phyloP scores from a whole-genome alignment of 1,140 invertebrate genomes.

The Littorina saxatilis region DNA sequence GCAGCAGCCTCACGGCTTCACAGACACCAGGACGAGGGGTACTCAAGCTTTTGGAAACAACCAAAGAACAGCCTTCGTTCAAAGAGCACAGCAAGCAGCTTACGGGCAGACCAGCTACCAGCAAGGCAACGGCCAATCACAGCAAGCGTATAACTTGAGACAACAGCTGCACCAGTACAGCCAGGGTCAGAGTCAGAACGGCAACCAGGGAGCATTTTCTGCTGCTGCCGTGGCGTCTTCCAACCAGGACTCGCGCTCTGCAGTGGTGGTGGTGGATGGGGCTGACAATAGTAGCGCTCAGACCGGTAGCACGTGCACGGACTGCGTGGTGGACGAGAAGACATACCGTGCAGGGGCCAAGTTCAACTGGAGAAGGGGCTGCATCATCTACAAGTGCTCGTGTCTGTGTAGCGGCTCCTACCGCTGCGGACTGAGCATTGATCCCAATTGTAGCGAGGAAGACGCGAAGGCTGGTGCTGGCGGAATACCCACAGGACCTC shows the following conservation, averaged over 20 bases:
- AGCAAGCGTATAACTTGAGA: background rate
- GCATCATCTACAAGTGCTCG: slow-evolving; percentile 51
- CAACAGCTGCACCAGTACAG: background rate
- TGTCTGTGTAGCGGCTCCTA: slow-evolving; percentile 53
- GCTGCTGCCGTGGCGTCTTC: background rate
- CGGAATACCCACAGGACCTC: slow-evolving; percentile 8
- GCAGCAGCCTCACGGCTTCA: no score
- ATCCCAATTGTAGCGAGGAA: slow-evolving; percentile 34
- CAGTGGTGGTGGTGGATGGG: slow-evolving; percentile 6
- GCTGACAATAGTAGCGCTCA: background rate
- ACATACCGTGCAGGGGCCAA: slow-evolving; percentile 40
- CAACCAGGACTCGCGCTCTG: background rate
- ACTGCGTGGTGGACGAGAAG: slow-evolving; percentile 42
- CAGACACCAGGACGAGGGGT: no score
- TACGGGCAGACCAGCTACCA: background rate
- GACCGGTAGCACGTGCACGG: slow-evolving; percentile 28
- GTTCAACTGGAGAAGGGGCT: slow-evolving; percentile 50
- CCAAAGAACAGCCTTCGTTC: no score
- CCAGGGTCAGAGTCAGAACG: background rate
- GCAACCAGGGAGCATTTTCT: background rate
- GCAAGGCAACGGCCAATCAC: background rate
- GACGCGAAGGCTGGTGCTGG: background rate
- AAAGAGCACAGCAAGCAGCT: background rate
- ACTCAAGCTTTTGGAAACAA: no score
- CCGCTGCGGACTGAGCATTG: slow-evolving; percentile 44